Evolutionary conservation across 2,888 invertebrate species (phyloP), one percentile per base, ranked within the genome.

Genomic region (Nebria brevicollis): DNA sequence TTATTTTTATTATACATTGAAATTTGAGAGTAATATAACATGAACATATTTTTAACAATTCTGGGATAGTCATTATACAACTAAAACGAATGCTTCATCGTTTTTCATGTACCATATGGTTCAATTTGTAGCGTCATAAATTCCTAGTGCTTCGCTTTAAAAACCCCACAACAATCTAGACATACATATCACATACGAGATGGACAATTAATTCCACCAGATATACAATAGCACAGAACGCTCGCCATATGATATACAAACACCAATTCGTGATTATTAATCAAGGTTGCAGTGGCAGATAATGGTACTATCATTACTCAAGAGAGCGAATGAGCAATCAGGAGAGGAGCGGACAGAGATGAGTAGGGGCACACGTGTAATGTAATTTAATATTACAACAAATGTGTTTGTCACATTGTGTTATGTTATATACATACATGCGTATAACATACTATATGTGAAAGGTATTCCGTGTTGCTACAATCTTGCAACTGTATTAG

Each of bases 271-370:
- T 54, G 54, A 54, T 54, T 54, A 54, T 8, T 54, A 54, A 54
- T 54, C 54, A 54, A 54, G 54, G 54, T 54, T 54, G 54, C 54
- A 54, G 54, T 54, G 54, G 54, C 54, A 54, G 54, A 54, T 54
- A 54, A 54, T 54, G 54, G 54, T 13, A 11, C 11, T 54, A 13
- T 8, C 54, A 54, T 54, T 54, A 54, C 4, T 54, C 54, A 54
- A 13, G 54, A 8, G 54, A 54, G 54, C 54, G 54, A 11, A 54
- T 11, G 8, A 13, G 54, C 54, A 54, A 54, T 54, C 54, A 54
- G 13, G 54, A 54, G 54, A 6, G 54, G 13, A 54, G 54, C 4
- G 54, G 4, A 54, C 54, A 34, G 34, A 34, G 34, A 34, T 34
- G 34, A 34, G 34, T 34, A 34, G 34, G 34, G 34, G 34, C 34